Base-by-base conservation (phyloP, 2,888 invertebrate species). In the Dynastes maya region DNA sequence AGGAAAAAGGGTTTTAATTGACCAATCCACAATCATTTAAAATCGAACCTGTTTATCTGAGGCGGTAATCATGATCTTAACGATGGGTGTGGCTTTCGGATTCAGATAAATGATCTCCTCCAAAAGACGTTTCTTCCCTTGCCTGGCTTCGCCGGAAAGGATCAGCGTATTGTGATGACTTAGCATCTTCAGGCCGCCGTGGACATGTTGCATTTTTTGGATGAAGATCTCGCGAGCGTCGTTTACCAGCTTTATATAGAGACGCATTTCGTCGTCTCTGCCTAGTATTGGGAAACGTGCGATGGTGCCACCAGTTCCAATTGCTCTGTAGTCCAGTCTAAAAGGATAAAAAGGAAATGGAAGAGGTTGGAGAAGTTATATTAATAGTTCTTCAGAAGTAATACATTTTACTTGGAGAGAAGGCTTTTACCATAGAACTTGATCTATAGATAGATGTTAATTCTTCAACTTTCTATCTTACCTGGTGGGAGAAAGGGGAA, bases 111-210 rank as follows among this genome's bases (percentile, higher is more conserved):
- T 85, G 76, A 92, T 89, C 86, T 93, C 93, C 67, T 92, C 90
- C 27, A 93, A 82, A 9, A 94, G 85, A 76, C 93, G 90, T 0
- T 91, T 91, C 86, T 93, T 93, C 0, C 94, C 94, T 65, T 92
- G 90, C 65, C 91, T 87, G 1, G 90, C 88, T 53, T 90, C 91
- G 0, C 93, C 93, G 87, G 92, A 89, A 22, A 87, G 85, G 67
- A 88, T 77, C 27, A 89, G 80, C 2, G 74, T 75, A 53, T 79
- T 81, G 13, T 81, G 81, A 51, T 80, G 80, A 49, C 78, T 79
- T 6, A 80, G 55, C 37, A 74, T 64, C 67, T 79, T 74, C 13
- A 80, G 51, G 49, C 76, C 76, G n/a, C 72, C 79, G 65, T 78
- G 58, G 45, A 49, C 72, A 29, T 79, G 55, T 3, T 75, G 72